These are phyloP conservation scores for Callopanchax toddi DNA, from an alignment of 2,113 vertebrate genomes.

Conservation along the genomic window DNA sequence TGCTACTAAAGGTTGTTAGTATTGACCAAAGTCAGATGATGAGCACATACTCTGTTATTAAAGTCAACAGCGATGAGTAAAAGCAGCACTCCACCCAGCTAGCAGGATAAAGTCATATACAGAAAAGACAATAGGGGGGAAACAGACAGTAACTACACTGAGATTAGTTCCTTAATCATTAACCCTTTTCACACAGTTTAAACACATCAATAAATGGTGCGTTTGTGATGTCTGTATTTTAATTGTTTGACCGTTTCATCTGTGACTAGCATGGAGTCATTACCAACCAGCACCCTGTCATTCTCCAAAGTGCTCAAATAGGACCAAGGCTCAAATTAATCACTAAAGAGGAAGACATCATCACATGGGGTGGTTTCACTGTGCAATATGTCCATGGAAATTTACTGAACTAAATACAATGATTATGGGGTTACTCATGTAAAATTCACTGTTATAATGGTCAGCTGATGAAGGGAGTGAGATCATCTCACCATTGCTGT, in stretches of 20 bases:
- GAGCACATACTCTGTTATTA: not conserved
- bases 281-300: no score
- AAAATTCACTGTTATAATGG: not conserved
- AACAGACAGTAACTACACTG: not conserved
- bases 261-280: not conserved
- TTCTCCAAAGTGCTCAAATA: not conserved
- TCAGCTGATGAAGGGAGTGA: not conserved
- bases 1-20: slow-evolving; percentile 4
- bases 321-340: slow-evolving; percentile 8
- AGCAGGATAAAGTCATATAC: not conserved
- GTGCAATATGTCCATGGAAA: not conserved
- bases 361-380: slow-evolving; percentile 2
- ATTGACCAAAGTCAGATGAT: slow-evolving; percentile 9
- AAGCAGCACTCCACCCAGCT: slow-evolving; percentile 2
- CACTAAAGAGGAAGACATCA: slow-evolving; percentile 8
- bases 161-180: not conserved
- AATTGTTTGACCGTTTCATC: not conserved
- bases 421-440: not conserved
- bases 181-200: not conserved
- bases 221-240: not conserved
- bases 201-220: not conserved
- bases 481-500: slow-evolving; percentile 63
- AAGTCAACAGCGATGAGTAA: not conserved
- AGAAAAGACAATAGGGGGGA: not conserved
- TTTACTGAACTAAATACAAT: not conserved